Conservation (phyloP, 1,140 invertebrate species). For the Hirudo medicinalis region DNA sequence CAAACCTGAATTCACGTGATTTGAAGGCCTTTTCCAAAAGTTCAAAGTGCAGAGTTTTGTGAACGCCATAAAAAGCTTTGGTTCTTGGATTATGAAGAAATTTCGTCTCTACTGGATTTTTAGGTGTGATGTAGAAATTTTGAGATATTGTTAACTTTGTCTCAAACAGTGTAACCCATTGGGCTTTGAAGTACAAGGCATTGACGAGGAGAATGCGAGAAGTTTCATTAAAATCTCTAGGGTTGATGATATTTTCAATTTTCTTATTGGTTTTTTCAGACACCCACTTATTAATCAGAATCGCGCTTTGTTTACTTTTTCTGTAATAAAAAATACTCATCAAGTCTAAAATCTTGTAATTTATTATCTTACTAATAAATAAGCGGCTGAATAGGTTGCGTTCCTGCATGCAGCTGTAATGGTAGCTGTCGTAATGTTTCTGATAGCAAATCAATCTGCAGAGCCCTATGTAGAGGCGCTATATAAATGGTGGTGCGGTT, state of each 20-base stretch:
- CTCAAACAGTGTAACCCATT: not conserved
- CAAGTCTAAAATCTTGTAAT: too few species aligned
- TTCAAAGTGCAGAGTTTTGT: not conserved
- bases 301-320: not conserved
- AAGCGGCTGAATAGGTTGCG: too few species aligned
- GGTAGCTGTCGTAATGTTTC: too few species aligned
- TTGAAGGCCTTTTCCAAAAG: slow-evolving; percentile 25
- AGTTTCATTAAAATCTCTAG: not conserved
- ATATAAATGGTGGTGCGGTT: too few species aligned
- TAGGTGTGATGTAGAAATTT: not conserved
- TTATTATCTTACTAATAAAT: too few species aligned
- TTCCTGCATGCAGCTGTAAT: too few species aligned
- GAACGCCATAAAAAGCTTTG: not conserved
- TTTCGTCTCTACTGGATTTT: not conserved
- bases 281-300: slow-evolving; percentile 14
- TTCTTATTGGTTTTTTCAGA: not conserved
- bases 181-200: slow-evolving; percentile 12
- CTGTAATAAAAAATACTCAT: not conserved
- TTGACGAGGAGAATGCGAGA: slow-evolving; percentile 11
- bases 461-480: too few species aligned
- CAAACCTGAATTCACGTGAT: not conserved
- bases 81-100: slow-evolving; percentile 29
- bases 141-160: not conserved
- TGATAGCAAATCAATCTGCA: too few species aligned
- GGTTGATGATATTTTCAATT: not conserved